Base-by-base conservation (phyloP, 2,113 vertebrate genomes). In the Larimichthys polyactis region DNA sequence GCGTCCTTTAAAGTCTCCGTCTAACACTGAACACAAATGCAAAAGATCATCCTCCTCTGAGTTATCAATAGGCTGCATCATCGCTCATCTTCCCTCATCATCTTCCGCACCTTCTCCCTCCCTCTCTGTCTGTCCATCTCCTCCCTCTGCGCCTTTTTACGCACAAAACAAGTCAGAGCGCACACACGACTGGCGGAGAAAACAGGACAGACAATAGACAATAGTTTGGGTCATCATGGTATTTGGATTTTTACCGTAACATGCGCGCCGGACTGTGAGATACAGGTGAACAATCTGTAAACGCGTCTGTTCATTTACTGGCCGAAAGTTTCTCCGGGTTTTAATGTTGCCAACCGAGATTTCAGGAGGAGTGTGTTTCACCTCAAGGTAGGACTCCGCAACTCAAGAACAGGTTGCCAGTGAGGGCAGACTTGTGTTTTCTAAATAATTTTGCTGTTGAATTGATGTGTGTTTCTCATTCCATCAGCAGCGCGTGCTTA, bases 261-360 rank as follows among this genome's bases (percentile, higher is more conserved):
- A 81, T 71, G 88, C 77, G 54, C 78, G 78, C 54, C 69, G 89
- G 91, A 82, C 77, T 85, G 86, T 92, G 90, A 91, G 69, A 60
- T 67, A 63, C 86, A 91, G 81, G 85, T 86, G 86, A 89, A 77
- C 65, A 6, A 77, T 65, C 82, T 76, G 55, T 57, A 20, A 84
- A 75, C 75, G 77, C 85, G 75, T 73, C 69, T 71, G 67, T 87
- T 82, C 82, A 40, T 90, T 87, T 67, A 65, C 79, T 51, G 83
- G 79, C 74, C 60, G 44, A 83, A 88, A 89, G 77, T 92, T 92
- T 73, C 69, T 6, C 71, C 79, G 71, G 67, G 69, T 90, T 94
- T 95, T 92, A 85, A 96, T 96, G 95, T 94, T 95, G 92, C 95
- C 95, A 74, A 96, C 93, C 87, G 95, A 96, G 94, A 92, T 93